Percentiles rank a stretch among this genome's conserved stretches.
Evolutionary conservation across 2,797 vertebrate genomes (phyloP).

Genomic region (Yasuhikotakia modesta): DNA sequence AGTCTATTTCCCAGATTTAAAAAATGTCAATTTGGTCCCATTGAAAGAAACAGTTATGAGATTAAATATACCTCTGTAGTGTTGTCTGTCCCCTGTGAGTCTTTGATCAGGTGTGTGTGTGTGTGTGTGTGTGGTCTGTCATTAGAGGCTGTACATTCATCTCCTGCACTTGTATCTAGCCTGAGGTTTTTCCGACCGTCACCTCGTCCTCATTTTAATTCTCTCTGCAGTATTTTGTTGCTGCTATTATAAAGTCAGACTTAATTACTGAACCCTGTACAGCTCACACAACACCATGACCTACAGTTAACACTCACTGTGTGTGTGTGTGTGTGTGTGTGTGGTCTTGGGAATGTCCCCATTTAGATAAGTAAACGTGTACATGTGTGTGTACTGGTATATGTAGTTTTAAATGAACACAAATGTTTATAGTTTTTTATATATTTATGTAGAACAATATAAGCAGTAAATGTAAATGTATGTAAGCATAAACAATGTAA

Average conservation of each 20-base stretch:
- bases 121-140: background rate
- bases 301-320: constrained; percentile 51
- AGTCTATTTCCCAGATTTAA: no score
- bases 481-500: no score
- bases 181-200: constrained; percentile 5
- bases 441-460: no score
- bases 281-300: constrained; percentile 64
- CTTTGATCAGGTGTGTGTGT: background rate
- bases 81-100: background rate
- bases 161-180: background rate
- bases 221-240: constrained; percentile 40
- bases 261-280: constrained; percentile 67
- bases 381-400: no score
- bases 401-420: no score
- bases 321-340: constrained; percentile 29
- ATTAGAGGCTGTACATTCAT: background rate
- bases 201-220: constrained; percentile 38
- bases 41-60: background rate
- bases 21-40: background rate
- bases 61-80: background rate
- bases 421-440: no score
- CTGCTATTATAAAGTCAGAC: constrained; percentile 67
- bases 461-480: no score
- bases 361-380: no score
- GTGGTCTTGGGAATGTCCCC: no score